These are phyloP conservation scores for Smittia aterrima DNA, from an alignment of 2,888 invertebrate species.

Conservation along the genomic window DNA sequence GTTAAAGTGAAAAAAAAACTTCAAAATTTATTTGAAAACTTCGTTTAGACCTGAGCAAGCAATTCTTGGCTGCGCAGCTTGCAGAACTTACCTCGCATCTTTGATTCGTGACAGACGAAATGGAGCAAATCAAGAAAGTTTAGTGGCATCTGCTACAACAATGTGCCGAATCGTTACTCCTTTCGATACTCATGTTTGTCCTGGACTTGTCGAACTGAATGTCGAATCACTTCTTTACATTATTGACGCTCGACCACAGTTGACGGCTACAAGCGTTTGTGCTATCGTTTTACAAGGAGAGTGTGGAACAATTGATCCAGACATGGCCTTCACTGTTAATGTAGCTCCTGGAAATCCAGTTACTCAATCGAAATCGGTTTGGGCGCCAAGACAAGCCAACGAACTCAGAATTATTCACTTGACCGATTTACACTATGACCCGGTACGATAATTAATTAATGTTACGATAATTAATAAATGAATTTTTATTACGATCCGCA, in stretches of 20 bases:
- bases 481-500: slow-evolving; percentile 73
- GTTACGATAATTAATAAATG: slow-evolving; percentile 56
- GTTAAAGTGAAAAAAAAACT: too few relatives aligned
- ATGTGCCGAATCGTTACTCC: neutral
- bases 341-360: slow-evolving; percentile 44
- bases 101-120: neutral
- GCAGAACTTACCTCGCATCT: neutral
- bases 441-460: too few relatives aligned
- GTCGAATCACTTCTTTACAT: slow-evolving; percentile 55
- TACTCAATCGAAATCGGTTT: slow-evolving; percentile 47
- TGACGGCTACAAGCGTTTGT: slow-evolving; percentile 56
- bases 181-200: neutral
- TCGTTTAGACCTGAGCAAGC: neutral
- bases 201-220: neutral
- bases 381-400: slow-evolving; percentile 44
- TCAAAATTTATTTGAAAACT: neutral
- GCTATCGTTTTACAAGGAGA: slow-evolving; percentile 49
- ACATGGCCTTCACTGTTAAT: slow-evolving; percentile 48
- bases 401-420: slow-evolving; percentile 49
- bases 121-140: neutral
- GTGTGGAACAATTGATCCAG: slow-evolving; percentile 46
- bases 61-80: neutral
- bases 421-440: slow-evolving; percentile 72
- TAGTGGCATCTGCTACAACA: neutral
- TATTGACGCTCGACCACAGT: slow-evolving; percentile 56